Percentiles rank a stretch among this genome's conserved stretches.
These are phyloP conservation scores for Vireo altiloquus DNA, from an alignment of 2,113 vertebrate genomes.

Conservation along the genomic window DNA sequence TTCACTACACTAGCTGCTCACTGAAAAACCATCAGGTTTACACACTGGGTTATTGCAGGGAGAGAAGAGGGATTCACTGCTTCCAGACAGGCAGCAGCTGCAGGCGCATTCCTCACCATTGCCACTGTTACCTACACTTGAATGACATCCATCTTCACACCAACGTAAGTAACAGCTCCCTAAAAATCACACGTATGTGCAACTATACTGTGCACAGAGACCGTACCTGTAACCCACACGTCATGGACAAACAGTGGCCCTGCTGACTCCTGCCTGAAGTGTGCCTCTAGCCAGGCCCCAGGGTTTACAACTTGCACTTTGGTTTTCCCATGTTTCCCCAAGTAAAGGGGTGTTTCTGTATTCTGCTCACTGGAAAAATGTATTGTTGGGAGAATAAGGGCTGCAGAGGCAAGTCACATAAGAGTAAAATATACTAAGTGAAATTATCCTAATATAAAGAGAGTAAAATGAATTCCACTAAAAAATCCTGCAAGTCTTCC, in stretches of 20 bases:
- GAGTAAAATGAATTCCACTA: neutral
- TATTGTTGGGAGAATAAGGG: neutral
- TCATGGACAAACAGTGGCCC: rapidly evolving
- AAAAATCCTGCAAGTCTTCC: neutral
- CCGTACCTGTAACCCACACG: rapidly evolving
- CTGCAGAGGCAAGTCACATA: neutral
- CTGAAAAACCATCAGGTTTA: neutral
- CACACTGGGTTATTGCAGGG: rapidly evolving
- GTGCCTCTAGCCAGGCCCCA: neutral
- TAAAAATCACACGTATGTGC: rapidly evolving
- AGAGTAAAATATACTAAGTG: neutral
- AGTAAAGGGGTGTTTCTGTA: neutral
- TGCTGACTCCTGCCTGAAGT: neutral
- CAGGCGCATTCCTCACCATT: rapidly evolving
- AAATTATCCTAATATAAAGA: neutral
- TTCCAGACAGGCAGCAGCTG: neutral
- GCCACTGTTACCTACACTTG: neutral
- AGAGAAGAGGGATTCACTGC: neutral
- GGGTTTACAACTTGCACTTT: neutral
- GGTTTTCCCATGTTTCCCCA: neutral
- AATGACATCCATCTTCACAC: neutral
- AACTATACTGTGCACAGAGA: rapidly evolving
- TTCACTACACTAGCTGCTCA: neutral
- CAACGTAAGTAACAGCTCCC: neutral
- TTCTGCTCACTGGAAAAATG: neutral